Evolutionary conservation across 2,113 vertebrate species (phyloP).

Genomic region (Melozone crissalis): DNA sequence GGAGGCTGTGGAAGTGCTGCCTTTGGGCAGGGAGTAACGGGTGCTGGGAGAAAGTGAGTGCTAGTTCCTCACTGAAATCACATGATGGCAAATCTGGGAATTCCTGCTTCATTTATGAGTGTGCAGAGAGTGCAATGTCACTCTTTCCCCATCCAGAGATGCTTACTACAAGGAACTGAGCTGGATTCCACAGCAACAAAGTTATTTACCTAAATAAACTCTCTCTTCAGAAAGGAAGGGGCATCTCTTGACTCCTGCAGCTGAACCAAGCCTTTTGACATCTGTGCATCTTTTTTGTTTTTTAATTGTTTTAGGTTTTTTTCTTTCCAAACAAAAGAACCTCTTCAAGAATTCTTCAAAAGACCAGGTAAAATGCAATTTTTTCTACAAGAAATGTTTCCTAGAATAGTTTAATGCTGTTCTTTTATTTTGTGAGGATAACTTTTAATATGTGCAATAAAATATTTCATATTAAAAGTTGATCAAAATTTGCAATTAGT

Average conservation of each 20-base stretch:
- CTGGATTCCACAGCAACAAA: not conserved
- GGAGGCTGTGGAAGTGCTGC: not conserved
- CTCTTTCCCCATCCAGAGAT: slow-evolving; percentile 36
- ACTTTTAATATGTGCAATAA: not conserved
- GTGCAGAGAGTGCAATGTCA: slow-evolving; percentile 38
- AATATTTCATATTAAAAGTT: not conserved
- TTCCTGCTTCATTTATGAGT: slow-evolving; percentile 65
- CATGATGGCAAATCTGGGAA: slow-evolving; percentile 67
- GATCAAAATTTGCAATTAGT: not conserved
- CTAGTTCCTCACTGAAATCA: slow-evolving; percentile 61
- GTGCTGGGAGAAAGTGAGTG: slow-evolving; percentile 25
- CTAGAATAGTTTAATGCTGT: not conserved
- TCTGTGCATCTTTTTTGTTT: not conserved
- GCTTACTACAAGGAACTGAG: slow-evolving; percentile 46
- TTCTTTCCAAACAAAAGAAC: slow-evolving; percentile 4
- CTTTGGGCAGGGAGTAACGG: slow-evolving; percentile 13
- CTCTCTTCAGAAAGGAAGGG: not conserved
- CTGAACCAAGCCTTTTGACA: not conserved
- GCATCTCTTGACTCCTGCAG: not conserved
- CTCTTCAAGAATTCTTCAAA: slow-evolving; percentile 12
- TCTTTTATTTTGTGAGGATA: not conserved
- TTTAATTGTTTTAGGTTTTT: not conserved
- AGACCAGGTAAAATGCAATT: slow-evolving; percentile 50
- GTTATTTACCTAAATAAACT: not conserved
- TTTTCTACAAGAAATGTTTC: not conserved